Percentiles rank a stretch among this genome's conserved stretches.
phyloP scores from a whole-genome alignment of 2,888 invertebrate species.

The Nemurella pictetii region DNA sequence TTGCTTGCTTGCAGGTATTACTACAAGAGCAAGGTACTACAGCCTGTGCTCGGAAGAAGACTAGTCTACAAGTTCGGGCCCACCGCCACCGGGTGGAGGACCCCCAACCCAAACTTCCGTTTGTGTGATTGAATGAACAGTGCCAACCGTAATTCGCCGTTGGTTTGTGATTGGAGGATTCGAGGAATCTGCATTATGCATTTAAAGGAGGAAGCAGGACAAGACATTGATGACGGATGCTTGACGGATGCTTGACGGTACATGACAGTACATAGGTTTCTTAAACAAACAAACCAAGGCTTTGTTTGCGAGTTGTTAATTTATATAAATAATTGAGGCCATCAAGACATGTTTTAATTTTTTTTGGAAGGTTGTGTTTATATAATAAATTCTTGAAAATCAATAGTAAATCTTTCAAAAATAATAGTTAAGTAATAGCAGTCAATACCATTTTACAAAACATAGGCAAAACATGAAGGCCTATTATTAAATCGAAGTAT shows the following conservation, averaged over 20 bases:
- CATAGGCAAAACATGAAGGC: background rate
- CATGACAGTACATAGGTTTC: no score
- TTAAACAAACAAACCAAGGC: no score
- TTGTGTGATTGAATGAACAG: background rate
- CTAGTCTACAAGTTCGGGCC: slow-evolving; percentile 82
- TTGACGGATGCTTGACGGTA: background rate
- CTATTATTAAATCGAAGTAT: slow-evolving; percentile 13
- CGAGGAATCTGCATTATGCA: background rate
- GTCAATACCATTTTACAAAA: background rate
- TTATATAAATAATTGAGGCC: background rate
- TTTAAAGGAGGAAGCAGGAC: background rate
- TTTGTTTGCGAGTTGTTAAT: background rate
- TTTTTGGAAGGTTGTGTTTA: background rate
- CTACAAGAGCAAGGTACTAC: slow-evolving; percentile 74
- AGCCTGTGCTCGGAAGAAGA: slow-evolving; percentile 73
- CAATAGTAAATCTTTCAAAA: background rate
- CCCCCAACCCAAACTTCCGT: slow-evolving; percentile 62
- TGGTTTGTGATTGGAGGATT: slow-evolving; percentile 16
- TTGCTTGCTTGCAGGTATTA: slow-evolving; percentile 64
- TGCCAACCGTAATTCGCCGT: slow-evolving; percentile 1
- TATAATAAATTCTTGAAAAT: background rate
- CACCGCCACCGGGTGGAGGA: slow-evolving; percentile 76
- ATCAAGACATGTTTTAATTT: background rate
- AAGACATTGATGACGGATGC: background rate
- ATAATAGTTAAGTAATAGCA: no score